Percentiles rank a stretch among this genome's conserved stretches.
These are phyloP conservation scores for Cataglyphis albicans DNA, from an alignment of 2,888 invertebrate genomes.

Conservation along the genomic window DNA sequence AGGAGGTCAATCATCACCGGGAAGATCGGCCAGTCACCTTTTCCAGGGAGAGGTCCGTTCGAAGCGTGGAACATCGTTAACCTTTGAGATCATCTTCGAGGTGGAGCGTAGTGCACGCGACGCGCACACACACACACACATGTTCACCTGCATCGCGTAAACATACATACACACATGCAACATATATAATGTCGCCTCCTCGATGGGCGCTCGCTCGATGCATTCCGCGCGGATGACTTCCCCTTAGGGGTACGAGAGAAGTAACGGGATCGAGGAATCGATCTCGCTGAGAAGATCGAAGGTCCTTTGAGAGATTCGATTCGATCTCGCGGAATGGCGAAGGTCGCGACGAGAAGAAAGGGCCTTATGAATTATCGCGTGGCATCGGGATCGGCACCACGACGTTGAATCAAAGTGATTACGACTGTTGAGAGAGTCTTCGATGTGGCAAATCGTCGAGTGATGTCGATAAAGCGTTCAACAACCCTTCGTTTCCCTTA, in stretches of 20 bases:
- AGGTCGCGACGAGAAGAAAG: slow-evolving; percentile 69
- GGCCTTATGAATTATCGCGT: slow-evolving; percentile 67
- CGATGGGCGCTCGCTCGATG: slow-evolving; percentile 35
- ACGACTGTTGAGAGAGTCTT: slow-evolving; percentile 1
- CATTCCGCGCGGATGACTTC: slow-evolving; percentile 68
- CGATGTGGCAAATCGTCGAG: slow-evolving; percentile 8
- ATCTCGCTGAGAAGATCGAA: slow-evolving; percentile 69
- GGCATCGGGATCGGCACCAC: slow-evolving; percentile 53
- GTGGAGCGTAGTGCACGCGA: slow-evolving; percentile 48
- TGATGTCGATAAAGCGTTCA: slow-evolving; percentile 19
- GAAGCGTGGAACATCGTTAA: slow-evolving; percentile 79
- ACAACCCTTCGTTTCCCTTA: neutral
- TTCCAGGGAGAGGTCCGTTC: slow-evolving; percentile 52
- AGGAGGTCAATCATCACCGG: slow-evolving; percentile 40
- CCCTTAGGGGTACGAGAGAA: slow-evolving; percentile 57
- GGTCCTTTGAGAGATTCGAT: slow-evolving; percentile 71
- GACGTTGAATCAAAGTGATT: slow-evolving; percentile 46
- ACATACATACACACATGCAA: neutral
- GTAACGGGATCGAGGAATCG: slow-evolving; percentile 74
- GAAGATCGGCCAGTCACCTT: slow-evolving; percentile 58
- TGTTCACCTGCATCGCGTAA: neutral
- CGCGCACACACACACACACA: neutral
- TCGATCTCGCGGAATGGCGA: slow-evolving; percentile 74
- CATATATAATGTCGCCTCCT: slow-evolving; percentile 58
- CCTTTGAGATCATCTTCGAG: slow-evolving; percentile 78